Evolutionary conservation across 1,140 invertebrate genomes (phyloP).

Genomic region (Propsilocerus akamusi): DNA sequence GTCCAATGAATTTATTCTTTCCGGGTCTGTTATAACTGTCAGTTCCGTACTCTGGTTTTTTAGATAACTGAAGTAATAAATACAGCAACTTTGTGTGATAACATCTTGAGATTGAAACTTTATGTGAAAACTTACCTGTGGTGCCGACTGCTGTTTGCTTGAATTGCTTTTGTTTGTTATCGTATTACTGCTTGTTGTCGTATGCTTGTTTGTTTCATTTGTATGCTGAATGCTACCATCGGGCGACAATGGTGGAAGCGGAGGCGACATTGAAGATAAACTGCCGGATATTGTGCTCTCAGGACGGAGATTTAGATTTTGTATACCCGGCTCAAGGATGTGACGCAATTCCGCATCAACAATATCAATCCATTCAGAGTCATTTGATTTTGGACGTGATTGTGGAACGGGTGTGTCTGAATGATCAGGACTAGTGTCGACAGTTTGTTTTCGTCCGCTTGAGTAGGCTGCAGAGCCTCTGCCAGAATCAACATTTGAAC

Average conservation of each 20-base stretch:
- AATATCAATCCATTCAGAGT: conserved; percentile 66
- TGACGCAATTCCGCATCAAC: conserved; percentile 61
- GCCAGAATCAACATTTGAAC: conserved; percentile 53
- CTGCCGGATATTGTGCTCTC: conserved; percentile 26
- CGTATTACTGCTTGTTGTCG: not conserved
- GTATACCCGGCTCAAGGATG: conserved; percentile 49
- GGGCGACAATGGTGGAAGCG: conserved; percentile 54
- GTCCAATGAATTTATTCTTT: conserved; percentile 6
- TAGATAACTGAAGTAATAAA: not conserved
- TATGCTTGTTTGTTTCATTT: not conserved
- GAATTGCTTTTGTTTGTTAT: not conserved
- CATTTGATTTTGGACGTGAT: conserved; percentile 13
- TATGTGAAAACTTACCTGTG: too few species aligned
- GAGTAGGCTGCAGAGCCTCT: conserved; percentile 56
- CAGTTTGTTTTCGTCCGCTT: conserved; percentile 32
- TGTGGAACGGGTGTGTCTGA: conserved; percentile 9
- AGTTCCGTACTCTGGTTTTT: conserved; percentile 8
- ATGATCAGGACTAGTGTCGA: conserved; percentile 11
- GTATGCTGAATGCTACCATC: conserved; percentile 22
- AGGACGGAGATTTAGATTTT: conserved; percentile 29
- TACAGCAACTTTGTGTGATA: too few species aligned
- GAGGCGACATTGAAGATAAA: conserved; percentile 50
- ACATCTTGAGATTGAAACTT: too few species aligned
- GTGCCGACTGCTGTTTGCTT: not conserved
- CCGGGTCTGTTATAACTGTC: conserved; percentile 8